Evolutionary conservation across 92 coral and sea anemone genomes (phyloP).

Genomic region (Palythoa heliodiscus): DNA sequence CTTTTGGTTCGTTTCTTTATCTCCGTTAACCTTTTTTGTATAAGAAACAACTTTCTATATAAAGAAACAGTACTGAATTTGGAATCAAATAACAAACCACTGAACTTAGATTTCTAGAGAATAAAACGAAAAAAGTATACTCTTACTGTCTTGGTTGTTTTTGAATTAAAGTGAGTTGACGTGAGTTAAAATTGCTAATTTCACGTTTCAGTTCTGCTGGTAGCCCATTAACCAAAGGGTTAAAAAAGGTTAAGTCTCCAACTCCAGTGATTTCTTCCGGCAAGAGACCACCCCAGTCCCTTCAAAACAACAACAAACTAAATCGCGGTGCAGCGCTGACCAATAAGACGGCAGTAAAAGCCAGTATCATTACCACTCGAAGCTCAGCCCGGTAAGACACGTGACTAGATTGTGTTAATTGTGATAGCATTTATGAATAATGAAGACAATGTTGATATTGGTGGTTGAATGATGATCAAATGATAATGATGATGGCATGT

Average conservation of each 20-base stretch:
- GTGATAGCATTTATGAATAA: neutral
- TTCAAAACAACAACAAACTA: neutral
- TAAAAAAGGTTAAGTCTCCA: conserved; percentile 16
- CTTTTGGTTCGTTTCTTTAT: too few relatives aligned
- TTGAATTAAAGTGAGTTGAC: too few relatives aligned
- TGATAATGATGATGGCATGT: neutral
- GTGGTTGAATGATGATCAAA: neutral
- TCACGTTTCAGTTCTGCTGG: neutral
- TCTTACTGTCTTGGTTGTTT: too few relatives aligned
- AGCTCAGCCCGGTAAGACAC: conserved; percentile 26
- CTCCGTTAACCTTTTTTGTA: too few relatives aligned
- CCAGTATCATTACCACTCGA: conserved; percentile 36
- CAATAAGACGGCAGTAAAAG: conserved; percentile 22
- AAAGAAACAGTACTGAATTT: too few relatives aligned
- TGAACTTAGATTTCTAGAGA: neutral
- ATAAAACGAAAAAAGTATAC: too few relatives aligned
- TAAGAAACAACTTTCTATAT: too few relatives aligned
- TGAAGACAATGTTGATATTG: neutral
- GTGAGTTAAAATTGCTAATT: neutral
- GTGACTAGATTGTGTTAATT: neutral
- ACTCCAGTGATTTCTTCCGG: neutral
- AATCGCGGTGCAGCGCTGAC: conserved; percentile 4
- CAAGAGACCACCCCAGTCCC: neutral
- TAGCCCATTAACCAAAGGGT: neutral
- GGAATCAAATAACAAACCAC: too few relatives aligned